These are phyloP conservation scores for Rhynchomys soricoides DNA, from an alignment of 2,113 vertebrate species.

Conservation along the genomic window DNA sequence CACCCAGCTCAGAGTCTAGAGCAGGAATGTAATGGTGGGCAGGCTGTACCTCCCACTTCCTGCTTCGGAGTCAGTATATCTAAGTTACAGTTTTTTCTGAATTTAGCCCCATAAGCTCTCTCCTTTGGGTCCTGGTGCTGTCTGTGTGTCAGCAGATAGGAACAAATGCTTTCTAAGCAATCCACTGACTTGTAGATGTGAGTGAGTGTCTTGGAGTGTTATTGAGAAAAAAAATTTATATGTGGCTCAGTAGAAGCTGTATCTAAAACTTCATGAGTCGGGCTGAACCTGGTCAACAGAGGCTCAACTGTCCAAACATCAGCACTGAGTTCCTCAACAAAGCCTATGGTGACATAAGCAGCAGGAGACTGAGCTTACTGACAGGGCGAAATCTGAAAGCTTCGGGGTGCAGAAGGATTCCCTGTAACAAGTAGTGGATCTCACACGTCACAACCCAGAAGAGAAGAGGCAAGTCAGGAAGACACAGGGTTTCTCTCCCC, in stretches of 20 bases:
- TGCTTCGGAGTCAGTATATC: not conserved
- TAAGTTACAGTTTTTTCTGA: not conserved
- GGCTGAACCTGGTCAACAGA: not conserved
- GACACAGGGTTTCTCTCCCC: not conserved
- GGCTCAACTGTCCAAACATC: not conserved
- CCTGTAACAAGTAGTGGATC: not conserved
- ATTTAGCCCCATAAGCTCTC: not conserved
- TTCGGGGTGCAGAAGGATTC: constrained; percentile 11
- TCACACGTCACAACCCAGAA: not conserved
- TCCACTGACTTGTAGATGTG: not conserved
- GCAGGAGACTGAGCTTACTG: not conserved
- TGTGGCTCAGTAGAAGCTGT: not conserved
- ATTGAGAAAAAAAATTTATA: not conserved
- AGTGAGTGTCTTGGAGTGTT: not conserved
- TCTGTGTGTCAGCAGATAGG: not conserved
- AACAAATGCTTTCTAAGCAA: not conserved
- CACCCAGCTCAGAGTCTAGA: not conserved
- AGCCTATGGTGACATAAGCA: not conserved
- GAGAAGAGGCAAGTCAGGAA: not conserved
- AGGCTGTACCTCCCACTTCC: not conserved
- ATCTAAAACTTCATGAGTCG: not conserved
- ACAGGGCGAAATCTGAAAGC: not conserved
- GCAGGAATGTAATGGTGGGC: not conserved
- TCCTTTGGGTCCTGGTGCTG: not conserved
- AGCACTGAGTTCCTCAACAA: not conserved